Conservation (phyloP, 2,113 vertebrate species). For the Heloderma charlesbogerti region DNA sequence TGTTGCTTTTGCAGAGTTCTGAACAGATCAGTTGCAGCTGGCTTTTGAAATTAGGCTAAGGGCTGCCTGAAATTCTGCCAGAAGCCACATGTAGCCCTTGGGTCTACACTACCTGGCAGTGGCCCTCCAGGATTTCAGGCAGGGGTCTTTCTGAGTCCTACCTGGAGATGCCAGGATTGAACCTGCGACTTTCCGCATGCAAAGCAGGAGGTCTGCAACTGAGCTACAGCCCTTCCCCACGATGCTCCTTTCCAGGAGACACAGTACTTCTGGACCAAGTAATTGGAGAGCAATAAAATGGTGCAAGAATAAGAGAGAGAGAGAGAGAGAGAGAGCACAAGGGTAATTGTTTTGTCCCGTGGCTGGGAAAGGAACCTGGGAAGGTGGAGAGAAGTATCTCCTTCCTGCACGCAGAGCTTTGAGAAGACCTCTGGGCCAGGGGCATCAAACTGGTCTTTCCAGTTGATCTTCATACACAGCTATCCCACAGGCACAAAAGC, state of each 20-base stretch:
- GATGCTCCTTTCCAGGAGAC: not conserved
- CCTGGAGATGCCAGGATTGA: not conserved
- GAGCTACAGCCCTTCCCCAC: not conserved
- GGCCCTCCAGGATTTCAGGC: too few relatives aligned
- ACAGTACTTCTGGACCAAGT: not conserved
- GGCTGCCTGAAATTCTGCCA: too few relatives aligned
- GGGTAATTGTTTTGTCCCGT: not conserved
- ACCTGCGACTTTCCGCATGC: not conserved
- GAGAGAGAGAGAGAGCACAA: fast-evolving
- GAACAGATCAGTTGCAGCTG: not conserved
- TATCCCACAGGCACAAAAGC: not conserved
- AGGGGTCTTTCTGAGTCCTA: not conserved
- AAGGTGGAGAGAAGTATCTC: not conserved
- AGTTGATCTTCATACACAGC: not conserved
- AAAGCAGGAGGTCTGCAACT: not conserved
- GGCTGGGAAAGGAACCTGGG: not conserved
- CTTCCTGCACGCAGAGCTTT: too few relatives aligned
- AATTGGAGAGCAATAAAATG: not conserved
- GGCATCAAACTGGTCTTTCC: not conserved
- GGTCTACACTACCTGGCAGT: too few relatives aligned
- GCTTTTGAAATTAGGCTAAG: not conserved
- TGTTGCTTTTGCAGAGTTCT: not conserved
- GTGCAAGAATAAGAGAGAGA: not conserved
- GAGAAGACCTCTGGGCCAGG: not conserved
- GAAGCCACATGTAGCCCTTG: too few relatives aligned